Conservation (phyloP, 2,113 vertebrate species). For the Gopherus evgoodei region DNA sequence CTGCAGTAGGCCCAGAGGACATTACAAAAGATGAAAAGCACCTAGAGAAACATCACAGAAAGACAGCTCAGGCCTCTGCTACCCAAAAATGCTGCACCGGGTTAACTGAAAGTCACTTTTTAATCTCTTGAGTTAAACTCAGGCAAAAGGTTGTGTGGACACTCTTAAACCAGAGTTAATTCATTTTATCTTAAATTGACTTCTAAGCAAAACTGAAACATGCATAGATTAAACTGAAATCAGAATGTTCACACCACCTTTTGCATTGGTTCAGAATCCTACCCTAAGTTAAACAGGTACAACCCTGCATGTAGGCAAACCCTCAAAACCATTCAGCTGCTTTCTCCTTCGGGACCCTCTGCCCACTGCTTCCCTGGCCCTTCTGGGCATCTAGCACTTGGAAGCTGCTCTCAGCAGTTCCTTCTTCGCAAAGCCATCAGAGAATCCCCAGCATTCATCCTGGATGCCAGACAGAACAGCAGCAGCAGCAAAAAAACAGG, state of each 20-base stretch:
- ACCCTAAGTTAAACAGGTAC: background rate
- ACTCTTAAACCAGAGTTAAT: background rate
- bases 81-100: background rate
- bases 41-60: background rate
- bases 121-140: background rate
- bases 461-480: background rate
- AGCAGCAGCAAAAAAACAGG: background rate
- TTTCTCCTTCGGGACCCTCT: background rate
- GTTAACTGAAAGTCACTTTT: no score
- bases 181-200: background rate
- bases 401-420: background rate
- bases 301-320: background rate
- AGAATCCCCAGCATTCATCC: background rate
- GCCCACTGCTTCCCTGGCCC: background rate
- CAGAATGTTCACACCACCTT: background rate
- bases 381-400: background rate
- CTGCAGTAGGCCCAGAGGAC: background rate
- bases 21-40: background rate
- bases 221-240: background rate
- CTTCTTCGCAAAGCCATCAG: background rate
- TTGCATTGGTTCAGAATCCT: background rate
- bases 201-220: background rate
- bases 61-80: background rate
- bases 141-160: background rate
- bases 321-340: background rate